A percentile compares a stretch with the other conserved stretches of the same genome.
These are phyloP conservation scores for Elgaria multicarinata DNA, from an alignment of 2,113 vertebrate genomes.

Conservation along the genomic window DNA sequence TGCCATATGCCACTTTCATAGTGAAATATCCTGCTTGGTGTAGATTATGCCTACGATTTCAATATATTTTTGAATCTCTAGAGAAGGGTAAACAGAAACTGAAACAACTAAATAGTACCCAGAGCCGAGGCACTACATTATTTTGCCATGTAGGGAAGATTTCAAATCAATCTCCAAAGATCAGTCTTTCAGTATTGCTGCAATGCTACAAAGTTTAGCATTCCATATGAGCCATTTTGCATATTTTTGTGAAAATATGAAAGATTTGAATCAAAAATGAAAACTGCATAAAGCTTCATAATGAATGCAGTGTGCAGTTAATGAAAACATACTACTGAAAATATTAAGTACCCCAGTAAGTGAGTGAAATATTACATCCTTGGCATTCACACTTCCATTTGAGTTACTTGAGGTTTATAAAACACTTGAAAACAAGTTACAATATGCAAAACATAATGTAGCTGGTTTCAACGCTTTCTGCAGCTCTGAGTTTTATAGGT, in stretches of 20 bases:
- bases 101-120: not conserved
- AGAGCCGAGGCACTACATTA: not conserved
- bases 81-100: not conserved
- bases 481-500: constrained; percentile 62
- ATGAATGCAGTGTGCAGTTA: constrained; percentile 47
- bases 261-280: constrained; percentile 52
- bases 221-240: constrained; percentile 13
- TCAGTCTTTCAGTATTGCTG: constrained; percentile 10
- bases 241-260: constrained; percentile 32
- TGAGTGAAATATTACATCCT: constrained; percentile 58
- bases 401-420: constrained; percentile 58
- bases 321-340: constrained; percentile 63
- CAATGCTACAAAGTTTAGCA: constrained; percentile 4
- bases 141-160: constrained; percentile 18
- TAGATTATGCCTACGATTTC: not conserved
- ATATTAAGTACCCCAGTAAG: constrained; percentile 53
- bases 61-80: not conserved
- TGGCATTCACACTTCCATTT: constrained; percentile 48
- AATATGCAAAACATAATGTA: constrained; percentile 57
- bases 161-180: constrained; percentile 38
- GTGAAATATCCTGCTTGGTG: too few relatives aligned
- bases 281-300: constrained; percentile 64
- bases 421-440: constrained; percentile 61
- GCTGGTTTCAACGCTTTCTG: constrained; percentile 48
- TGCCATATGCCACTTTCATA: too few relatives aligned